Evolutionary conservation across 2,888 invertebrate species (phyloP), one percentile per base, ranked within the genome.

Genomic region (Polia nebulosa): DNA sequence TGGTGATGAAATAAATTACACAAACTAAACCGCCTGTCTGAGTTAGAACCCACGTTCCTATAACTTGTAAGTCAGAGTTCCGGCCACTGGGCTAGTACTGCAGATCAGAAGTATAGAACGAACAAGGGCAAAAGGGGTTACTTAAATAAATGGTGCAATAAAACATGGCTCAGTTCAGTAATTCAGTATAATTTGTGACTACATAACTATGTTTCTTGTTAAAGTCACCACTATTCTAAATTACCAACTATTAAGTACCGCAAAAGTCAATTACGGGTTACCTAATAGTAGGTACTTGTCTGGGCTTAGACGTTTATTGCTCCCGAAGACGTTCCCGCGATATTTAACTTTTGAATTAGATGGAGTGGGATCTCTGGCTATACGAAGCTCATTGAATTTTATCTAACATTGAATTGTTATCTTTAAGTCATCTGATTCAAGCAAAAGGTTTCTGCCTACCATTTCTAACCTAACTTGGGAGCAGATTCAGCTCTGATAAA

Each of bases 231-330:
- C 58, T 62, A 47, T 34, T 44, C 45, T 67, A 59, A 76, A 78
- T 73, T 76, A 69, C 73, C n/a, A 47, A 49, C 68, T 68, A 73
- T 77, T 61, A 68, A 62, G 49, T 15, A 61, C 77, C 73, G 3
- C 76, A 73, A 6, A 53, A 73, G 73, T 73, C 77, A 77, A 77
- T 77, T 77, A 69, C 2, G 34, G 76, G 57, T 64, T 55, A 45
- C 45, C n/a, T 69, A 77, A 77, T 73, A 51, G 76, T 25, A 36
- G 72, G 66, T 25, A 58, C 58, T 76, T 63, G 65, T 51, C 29
- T 22, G 13, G 5, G 15, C 29, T 44, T 25, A 61, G 60, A 77
- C 60, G 51, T 69, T 57, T 69, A 73, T 77, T 69, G 45, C 58
- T 36, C 25, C 7, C 27, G 17, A 73, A 64, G 75, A 60, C 11